Evolutionary conservation across 2,888 invertebrate genomes (phyloP).

Genomic region (Nycteola revayana): DNA sequence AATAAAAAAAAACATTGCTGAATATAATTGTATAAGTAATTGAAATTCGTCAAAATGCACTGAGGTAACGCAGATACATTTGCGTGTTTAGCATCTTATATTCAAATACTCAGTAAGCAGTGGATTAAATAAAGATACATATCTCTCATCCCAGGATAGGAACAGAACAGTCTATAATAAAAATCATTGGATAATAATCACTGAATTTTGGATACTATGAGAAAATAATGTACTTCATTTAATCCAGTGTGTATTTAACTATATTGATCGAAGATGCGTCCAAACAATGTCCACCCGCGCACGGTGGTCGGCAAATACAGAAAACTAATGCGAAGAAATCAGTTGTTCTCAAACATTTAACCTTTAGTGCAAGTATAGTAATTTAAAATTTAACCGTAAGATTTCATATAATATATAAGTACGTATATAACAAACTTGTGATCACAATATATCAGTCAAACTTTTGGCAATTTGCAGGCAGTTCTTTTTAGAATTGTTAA

Average conservation of each 20-base stretch:
- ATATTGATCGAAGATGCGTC: slow-evolving; percentile 72
- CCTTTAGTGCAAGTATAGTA: slow-evolving; percentile 35
- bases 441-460: no score
- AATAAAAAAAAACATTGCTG: slow-evolving; percentile 37
- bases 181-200: slow-evolving; percentile 78
- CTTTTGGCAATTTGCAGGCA: slow-evolving; percentile 16
- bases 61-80: slow-evolving; percentile 54
- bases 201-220: slow-evolving; percentile 70
- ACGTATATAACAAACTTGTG: no score
- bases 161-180: slow-evolving; percentile 72
- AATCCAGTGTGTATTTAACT: slow-evolving; percentile 68
- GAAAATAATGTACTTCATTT: slow-evolving; percentile 52
- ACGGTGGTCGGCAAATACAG: slow-evolving; percentile 33
- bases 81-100: slow-evolving; percentile 29
- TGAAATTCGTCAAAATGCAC: slow-evolving; percentile 50
- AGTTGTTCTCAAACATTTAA: slow-evolving; percentile 30
- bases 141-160: slow-evolving; percentile 61
- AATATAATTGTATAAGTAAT: slow-evolving; percentile 22
- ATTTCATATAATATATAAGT: no score
- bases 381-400: slow-evolving; percentile 14
- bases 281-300: slow-evolving; percentile 31
- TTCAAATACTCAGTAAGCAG: slow-evolving; percentile 43
- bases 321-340: slow-evolving; percentile 32
- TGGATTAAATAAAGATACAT: slow-evolving; percentile 66
- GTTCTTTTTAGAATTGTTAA: slow-evolving; percentile 19